Evolutionary conservation across 2,888 invertebrate genomes (phyloP).

Genomic region (Cancer borealis): DNA sequence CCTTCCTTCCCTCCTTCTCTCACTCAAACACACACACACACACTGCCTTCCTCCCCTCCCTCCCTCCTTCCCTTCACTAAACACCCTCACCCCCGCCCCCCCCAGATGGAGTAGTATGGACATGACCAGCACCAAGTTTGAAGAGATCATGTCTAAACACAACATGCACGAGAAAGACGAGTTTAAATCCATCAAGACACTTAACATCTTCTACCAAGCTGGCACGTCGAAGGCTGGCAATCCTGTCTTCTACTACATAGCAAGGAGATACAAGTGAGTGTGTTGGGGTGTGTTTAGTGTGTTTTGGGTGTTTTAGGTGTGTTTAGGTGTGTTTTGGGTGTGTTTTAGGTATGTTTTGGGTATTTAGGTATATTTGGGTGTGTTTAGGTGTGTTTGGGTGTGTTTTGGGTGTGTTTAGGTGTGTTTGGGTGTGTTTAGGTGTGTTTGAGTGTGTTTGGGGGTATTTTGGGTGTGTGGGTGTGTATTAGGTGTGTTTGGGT

Average conservation of each 20-base stretch:
- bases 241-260: conserved; percentile 98
- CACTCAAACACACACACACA: background rate
- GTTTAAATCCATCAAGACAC: conserved; percentile 95
- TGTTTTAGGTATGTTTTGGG: too few species aligned
- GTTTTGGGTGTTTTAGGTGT: too few species aligned
- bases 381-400: too few species aligned
- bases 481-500: too few species aligned
- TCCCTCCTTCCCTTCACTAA: background rate
- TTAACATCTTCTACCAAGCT: conserved; percentile 96
- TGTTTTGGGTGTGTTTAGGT: too few species aligned
- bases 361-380: too few species aligned
- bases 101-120: conserved; percentile 92
- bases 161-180: conserved; percentile 99
- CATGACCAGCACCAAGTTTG: conserved; percentile 97
- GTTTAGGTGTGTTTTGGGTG: too few species aligned
- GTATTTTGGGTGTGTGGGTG: too few species aligned
- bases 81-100: background rate
- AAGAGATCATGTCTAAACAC: conserved; percentile 97
- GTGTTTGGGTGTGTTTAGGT: too few species aligned
- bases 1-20: background rate
- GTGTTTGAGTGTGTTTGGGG: too few species aligned
- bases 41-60: background rate
- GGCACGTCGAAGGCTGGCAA: conserved; percentile 95
- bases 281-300: too few species aligned
- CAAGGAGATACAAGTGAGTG: conserved; percentile 94